Conservation (phyloP, 2,113 vertebrate species). For the Nannospalax galili region DNA sequence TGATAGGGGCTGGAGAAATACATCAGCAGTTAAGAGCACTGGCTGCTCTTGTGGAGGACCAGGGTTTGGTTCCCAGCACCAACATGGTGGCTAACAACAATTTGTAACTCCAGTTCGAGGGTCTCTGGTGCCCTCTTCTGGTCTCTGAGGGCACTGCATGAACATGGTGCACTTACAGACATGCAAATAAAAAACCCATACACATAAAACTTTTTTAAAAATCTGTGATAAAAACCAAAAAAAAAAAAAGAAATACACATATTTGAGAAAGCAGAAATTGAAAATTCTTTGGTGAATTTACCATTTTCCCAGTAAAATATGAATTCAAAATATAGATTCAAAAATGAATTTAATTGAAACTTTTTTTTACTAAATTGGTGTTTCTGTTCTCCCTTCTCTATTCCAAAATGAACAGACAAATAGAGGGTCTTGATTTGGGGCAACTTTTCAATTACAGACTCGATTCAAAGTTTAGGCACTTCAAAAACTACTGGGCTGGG, state of each 20-base stretch:
- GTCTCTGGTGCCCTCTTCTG: too few relatives aligned
- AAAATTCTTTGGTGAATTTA: slow-evolving; percentile 4
- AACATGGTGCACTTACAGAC: too few relatives aligned
- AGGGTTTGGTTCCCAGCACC: too few relatives aligned
- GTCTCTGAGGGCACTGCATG: too few relatives aligned
- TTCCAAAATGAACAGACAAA: background rate
- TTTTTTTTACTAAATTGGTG: background rate
- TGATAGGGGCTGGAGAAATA: background rate
- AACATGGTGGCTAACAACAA: too few relatives aligned
- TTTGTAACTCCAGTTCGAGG: too few relatives aligned
- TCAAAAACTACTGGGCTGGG: background rate
- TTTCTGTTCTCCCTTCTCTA: background rate
- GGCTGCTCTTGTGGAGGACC: too few relatives aligned
- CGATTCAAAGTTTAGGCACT: background rate
- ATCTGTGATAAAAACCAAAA: background rate
- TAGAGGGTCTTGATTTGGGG: background rate
- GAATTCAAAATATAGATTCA: background rate
- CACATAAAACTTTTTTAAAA: too few relatives aligned
- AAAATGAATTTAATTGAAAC: background rate
- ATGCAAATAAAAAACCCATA: too few relatives aligned
- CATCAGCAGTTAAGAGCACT: too few relatives aligned
- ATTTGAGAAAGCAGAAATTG: slow-evolving; percentile 1
- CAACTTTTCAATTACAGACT: background rate
- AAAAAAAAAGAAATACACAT: background rate
- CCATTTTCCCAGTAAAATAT: background rate